These are phyloP conservation scores for Saccostrea cuccullata DNA, from an alignment of 1,140 invertebrate species.

Conservation along the genomic window DNA sequence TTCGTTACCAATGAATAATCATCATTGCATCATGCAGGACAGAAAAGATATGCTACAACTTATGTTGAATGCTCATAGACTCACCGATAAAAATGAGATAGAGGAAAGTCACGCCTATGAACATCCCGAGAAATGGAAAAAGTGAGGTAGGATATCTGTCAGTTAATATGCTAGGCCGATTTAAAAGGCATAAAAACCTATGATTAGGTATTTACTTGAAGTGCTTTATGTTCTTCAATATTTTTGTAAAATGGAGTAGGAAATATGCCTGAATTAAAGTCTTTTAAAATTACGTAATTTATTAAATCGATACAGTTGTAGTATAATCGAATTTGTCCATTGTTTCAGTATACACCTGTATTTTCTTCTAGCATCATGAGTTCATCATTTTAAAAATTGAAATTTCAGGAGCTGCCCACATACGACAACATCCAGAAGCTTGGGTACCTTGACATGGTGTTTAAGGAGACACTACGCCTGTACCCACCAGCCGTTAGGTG, in stretches of 20 bases:
- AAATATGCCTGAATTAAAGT: no score
- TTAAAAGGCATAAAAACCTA: no score
- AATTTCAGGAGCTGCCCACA: conserved; percentile 57
- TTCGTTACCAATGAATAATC: no score
- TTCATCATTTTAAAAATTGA: no score
- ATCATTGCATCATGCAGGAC: conserved; percentile 14
- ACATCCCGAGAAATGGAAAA: not conserved
- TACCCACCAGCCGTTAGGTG: conserved; percentile 71
- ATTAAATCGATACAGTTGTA: no score
- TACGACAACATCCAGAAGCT: conserved; percentile 75
- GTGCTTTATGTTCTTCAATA: no score
- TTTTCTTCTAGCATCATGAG: no score
- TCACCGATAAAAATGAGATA: not conserved
- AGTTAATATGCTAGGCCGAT: no score
- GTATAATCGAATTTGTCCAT: no score
- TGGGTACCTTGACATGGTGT: conserved; percentile 75
- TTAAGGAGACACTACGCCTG: conserved; percentile 76
- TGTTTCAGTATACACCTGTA: not conserved
- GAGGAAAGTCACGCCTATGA: not conserved
- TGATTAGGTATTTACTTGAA: no score
- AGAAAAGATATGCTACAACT: conserved; percentile 62
- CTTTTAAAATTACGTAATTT: no score
- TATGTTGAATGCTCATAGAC: conserved; percentile 57
- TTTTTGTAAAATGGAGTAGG: no score
- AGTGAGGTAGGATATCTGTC: not conserved